Evolutionary conservation across 2,888 invertebrate genomes (phyloP).

Genomic region (Nephrotoma appendiculata): DNA sequence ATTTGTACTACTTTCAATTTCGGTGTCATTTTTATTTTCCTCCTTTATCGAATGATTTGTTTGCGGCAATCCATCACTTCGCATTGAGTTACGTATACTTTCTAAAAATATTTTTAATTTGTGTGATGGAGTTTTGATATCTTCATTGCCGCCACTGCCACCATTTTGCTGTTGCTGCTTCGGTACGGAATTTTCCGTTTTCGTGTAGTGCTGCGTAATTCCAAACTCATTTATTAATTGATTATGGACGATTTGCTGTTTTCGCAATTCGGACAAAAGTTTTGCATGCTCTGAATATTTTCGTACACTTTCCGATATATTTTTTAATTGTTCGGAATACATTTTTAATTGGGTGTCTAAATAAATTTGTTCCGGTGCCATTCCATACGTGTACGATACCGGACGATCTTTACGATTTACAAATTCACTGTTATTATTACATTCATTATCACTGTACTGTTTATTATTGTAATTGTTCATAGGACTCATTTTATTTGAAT

Average conservation of each 20-base stretch:
- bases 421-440: slow-evolving; percentile 7
- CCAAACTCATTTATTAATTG: slow-evolving; percentile 19
- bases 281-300: slow-evolving; percentile 33
- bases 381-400: slow-evolving; percentile 28
- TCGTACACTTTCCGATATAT: slow-evolving; percentile 31
- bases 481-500: neutral
- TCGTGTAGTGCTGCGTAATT: slow-evolving; percentile 11
- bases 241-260: slow-evolving; percentile 24
- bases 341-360: slow-evolving; percentile 31
- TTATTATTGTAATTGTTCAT: neutral
- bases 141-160: slow-evolving; percentile 21
- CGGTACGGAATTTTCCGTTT: neutral
- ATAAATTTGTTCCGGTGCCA: slow-evolving; percentile 27
- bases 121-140: slow-evolving; percentile 29
- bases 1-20: neutral
- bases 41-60: neutral
- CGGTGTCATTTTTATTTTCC: neutral
- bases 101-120: slow-evolving; percentile 29
- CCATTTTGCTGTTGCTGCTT: neutral
- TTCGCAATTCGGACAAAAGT: slow-evolving; percentile 28
- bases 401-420: slow-evolving; percentile 23
- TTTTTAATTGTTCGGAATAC: slow-evolving; percentile 30
- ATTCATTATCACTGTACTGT: slow-evolving; percentile 9
- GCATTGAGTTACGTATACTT: slow-evolving; percentile 30
- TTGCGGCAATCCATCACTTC: slow-evolving; percentile 20